Evolutionary conservation across 2,888 invertebrate species (phyloP), one percentile per base, ranked within the genome.

Genomic region (Platerodrilus igneus): DNA sequence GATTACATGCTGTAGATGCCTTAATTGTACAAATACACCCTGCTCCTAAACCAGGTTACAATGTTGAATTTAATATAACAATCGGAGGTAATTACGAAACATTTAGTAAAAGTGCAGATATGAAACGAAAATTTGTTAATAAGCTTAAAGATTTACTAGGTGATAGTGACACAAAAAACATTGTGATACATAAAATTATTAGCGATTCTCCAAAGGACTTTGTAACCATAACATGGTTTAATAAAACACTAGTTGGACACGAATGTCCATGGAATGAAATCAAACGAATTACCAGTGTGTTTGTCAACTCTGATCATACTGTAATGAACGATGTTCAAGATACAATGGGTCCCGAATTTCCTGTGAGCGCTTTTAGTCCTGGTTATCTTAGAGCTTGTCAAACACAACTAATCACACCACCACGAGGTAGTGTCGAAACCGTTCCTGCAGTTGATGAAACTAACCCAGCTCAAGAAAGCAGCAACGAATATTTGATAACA

Each of bases 181-280:
- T 93, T 43, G 77, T 83, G 44, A 74, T 93, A 43, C 78, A 81
- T 31, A 79, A 79, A 44, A 79, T 91, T 33, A 73, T 73, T 2
- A 38, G 34, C 10, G 14, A 16, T 4, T 17, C 28, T 17, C 21
- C 25, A 1, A 38, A 34, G 14, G 34, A 34, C 3, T 79, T 82
- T 14, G 83, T 83, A 8, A 76, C 83, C 44, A 78, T 86, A 26
- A 79, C 79, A 45, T 86, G 86, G 78, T 80, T 85, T 64, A 95
- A 95, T 67, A 83, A 82, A 26, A 83, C 87, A 15, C 62, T 91
- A 23, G 77, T 83, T 14, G 77, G 78, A 50, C 76, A 78, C 47
- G 69, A 75, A 31, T 95, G 94, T 65, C 87, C 91, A 0, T 77
- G 83, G 48, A 77, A 79, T 26, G 83, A 86, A 56, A 85, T 94